Conservation (phyloP, 23 tunicate species). For the Oikopleura vanhoeffeni region DNA sequence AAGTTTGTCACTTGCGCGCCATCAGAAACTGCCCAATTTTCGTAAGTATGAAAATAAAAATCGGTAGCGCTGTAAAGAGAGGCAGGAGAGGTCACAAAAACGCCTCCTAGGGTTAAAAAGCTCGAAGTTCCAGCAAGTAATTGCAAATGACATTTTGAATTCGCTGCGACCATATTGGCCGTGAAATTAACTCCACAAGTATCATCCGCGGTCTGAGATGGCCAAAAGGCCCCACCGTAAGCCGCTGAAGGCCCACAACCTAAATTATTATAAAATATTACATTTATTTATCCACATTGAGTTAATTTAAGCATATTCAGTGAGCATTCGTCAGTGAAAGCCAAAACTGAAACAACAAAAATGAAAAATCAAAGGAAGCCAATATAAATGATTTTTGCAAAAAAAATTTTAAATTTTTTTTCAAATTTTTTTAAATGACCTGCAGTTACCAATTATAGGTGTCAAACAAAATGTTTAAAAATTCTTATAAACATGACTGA, state of each 20-base stretch:
- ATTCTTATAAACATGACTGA: no score
- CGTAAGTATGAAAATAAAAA: conserved; percentile 6
- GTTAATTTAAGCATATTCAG: no score
- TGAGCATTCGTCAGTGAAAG: no score
- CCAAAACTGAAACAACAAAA: no score
- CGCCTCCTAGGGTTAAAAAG: conserved; percentile 9
- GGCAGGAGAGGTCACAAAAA: conserved; percentile 5
- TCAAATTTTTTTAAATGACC: no score
- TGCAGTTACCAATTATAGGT: no score
- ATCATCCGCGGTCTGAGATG: not conserved
- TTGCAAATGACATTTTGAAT: not conserved
- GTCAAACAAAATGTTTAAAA: no score
- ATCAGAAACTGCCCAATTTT: not conserved
- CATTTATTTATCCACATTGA: no score
- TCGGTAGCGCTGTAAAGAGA: not conserved
- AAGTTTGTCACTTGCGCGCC: not conserved
- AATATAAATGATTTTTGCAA: no score
- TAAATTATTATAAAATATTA: no score
- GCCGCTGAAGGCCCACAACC: conserved; percentile 6
- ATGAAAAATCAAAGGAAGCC: no score
- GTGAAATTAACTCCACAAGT: not conserved
- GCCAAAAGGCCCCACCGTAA: conserved; percentile 11
- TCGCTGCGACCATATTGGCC: not conserved
- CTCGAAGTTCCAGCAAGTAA: not conserved
- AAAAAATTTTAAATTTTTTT: no score